Percentiles rank a stretch among this genome's conserved stretches.
Conservation (phyloP, 2,113 vertebrate species). For the Mus musculus region GRCm39 chr7:37364501-37365000, state of each 20-base stretch:
- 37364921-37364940: neutral
- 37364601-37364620: neutral
- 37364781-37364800: neutral
- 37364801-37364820: neutral
- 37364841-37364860: neutral
- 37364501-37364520: neutral
- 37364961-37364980: neutral
- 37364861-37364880: neutral
- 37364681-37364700: neutral
- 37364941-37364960: neutral
- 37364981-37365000: no score
- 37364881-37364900: neutral
- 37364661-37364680: neutral
- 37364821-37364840: neutral
- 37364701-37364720: neutral
- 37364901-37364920: neutral
- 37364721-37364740: neutral
- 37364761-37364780: neutral
- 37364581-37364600: neutral
- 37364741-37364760: neutral
- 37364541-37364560: neutral
- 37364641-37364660: fast-evolving
- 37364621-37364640: neutral
- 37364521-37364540: neutral
- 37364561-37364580: neutral